Evolutionary conservation across 2,113 vertebrate species (phyloP).

Genomic region (Aplodontia rufa): DNA sequence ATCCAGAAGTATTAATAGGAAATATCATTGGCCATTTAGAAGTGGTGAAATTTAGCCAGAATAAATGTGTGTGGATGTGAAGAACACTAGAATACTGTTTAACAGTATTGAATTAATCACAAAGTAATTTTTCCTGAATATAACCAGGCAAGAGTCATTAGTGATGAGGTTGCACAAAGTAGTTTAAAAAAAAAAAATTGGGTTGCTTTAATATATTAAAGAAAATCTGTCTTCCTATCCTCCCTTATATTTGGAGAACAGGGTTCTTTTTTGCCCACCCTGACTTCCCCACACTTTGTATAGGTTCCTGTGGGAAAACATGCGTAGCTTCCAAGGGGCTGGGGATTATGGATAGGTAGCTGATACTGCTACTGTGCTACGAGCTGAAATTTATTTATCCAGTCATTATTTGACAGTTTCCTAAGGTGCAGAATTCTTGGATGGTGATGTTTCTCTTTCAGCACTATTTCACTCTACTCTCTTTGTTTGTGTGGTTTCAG

Average conservation of each 20-base stretch:
- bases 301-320: neutral
- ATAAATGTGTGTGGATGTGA: neutral
- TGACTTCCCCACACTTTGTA: neutral
- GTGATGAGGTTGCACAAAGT: neutral
- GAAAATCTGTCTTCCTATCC: no score
- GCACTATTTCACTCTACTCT: neutral
- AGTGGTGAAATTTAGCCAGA: neutral
- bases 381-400: neutral
- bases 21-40: neutral
- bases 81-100: neutral
- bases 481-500: neutral
- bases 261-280: neutral
- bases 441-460: neutral
- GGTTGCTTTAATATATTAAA: neutral
- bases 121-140: neutral
- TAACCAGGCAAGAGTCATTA: neutral
- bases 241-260: neutral
- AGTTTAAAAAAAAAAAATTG: neutral
- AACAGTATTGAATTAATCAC: neutral
- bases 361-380: neutral
- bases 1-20: neutral
- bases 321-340: neutral
- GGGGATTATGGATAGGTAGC: neutral
- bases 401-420: neutral
- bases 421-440: neutral